phyloP scores from a whole-genome alignment of 2,888 invertebrate genomes.

The Sisyra terminalis region DNA sequence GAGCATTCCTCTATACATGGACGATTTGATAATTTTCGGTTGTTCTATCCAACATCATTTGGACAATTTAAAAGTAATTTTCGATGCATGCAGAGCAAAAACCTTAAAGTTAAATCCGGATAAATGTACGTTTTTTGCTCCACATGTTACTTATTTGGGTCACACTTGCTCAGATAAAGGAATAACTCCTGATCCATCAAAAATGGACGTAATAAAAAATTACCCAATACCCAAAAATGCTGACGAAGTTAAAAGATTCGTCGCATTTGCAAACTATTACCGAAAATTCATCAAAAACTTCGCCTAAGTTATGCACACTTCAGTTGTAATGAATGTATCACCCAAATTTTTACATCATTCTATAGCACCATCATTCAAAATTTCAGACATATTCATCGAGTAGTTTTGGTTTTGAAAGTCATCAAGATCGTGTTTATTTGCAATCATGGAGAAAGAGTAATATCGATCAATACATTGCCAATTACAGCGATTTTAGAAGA shows the following conservation, averaged over 20 bases:
- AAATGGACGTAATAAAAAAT: not conserved
- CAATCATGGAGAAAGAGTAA: no score
- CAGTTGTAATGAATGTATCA: no score
- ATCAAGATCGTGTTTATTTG: no score
- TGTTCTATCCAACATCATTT: slow-evolving; percentile 13
- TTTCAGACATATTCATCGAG: no score
- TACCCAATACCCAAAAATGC: not conserved
- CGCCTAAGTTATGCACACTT: not conserved
- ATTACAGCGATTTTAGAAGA: no score
- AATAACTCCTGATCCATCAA: not conserved
- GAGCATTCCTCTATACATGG: slow-evolving; percentile 13
- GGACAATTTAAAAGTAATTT: slow-evolving; percentile 13
- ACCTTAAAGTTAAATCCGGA: slow-evolving; percentile 14
- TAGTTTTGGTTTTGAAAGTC: no score
- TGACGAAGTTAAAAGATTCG: not conserved
- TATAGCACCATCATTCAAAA: no score
- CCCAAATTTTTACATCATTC: no score
- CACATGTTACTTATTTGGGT: slow-evolving; percentile 12
- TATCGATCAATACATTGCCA: no score
- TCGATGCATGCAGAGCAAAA: slow-evolving; percentile 10
- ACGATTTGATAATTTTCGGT: slow-evolving; percentile 14
- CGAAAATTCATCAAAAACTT: not conserved
- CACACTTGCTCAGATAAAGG: not conserved
- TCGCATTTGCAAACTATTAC: slow-evolving; percentile 1
- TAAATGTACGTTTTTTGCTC: slow-evolving; percentile 13